Percentiles rank a stretch among this genome's conserved stretches.
phyloP scores from a whole-genome alignment of 2,113 vertebrate species.

The Megaleporinus macrocephalus region DNA sequence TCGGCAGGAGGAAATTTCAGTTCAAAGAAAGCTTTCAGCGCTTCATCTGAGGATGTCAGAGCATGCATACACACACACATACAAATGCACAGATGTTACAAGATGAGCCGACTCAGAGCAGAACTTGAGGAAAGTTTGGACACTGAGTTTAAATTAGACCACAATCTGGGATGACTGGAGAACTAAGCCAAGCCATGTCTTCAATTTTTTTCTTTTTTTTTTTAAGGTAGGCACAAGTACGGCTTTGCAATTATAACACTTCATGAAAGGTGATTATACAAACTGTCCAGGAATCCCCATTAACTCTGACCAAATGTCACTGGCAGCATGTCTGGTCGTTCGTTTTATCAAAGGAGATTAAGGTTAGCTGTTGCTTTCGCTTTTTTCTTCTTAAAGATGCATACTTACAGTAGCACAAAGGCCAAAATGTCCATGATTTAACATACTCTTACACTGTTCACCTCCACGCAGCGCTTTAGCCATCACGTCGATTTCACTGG shows the following conservation, averaged over 20 bases:
- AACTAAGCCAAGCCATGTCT: not conserved
- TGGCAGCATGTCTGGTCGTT: not conserved
- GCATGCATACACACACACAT: not conserved
- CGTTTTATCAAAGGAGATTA: not conserved
- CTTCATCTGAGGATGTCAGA: not conserved
- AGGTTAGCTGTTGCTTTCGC: not conserved
- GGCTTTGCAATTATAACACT: constrained; percentile 8
- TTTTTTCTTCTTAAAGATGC: not conserved
- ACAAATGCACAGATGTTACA: not conserved
- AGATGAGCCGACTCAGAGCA: not conserved
- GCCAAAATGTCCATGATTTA: not conserved
- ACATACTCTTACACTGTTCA: not conserved
- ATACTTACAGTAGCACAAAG: not conserved
- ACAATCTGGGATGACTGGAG: not conserved
- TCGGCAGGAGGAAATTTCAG: constrained; percentile 6
- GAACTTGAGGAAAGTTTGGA: not conserved
- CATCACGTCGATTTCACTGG: not conserved
- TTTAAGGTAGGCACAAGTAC: not conserved
- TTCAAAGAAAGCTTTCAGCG: constrained; percentile 3
- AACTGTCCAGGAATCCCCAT: constrained; percentile 3
- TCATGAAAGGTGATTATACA: constrained; percentile 13
- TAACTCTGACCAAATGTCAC: not conserved
- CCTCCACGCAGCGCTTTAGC: not conserved
- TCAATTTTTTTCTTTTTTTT: not conserved
- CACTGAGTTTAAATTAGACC: constrained; percentile 1